phyloP scores from a whole-genome alignment of 2,113 vertebrate species.

The Chaetura pelagica region DNA sequence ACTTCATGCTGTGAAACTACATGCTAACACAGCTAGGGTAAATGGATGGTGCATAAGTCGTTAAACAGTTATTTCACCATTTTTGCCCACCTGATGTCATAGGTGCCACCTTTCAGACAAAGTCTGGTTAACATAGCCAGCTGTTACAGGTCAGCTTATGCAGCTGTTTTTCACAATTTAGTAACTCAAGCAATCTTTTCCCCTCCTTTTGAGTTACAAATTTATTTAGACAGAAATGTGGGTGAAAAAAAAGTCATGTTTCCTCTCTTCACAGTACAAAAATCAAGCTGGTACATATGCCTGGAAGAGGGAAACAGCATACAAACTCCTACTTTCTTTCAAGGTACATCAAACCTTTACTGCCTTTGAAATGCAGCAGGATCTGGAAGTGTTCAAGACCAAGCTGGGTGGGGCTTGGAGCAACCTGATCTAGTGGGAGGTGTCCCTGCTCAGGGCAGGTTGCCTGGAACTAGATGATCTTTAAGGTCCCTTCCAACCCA shows the following conservation, averaged over 20 bases:
- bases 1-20: not conserved
- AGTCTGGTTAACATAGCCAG: not conserved
- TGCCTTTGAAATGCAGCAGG: not conserved
- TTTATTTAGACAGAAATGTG: not conserved
- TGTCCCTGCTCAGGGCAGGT: too few relatives aligned
- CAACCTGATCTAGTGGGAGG: too few relatives aligned
- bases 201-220: not conserved
- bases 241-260: not conserved
- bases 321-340: not conserved
- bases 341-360: not conserved
- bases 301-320: not conserved
- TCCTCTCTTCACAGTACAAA: not conserved
- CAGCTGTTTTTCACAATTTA: not conserved
- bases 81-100: not conserved
- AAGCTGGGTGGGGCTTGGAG: too few relatives aligned
- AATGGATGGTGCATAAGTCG: rapidly evolving
- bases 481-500: too few relatives aligned
- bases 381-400: not conserved
- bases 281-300: not conserved
- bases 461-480: too few relatives aligned
- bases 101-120: not conserved
- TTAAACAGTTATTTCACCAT: not conserved
- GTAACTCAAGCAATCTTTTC: not conserved
- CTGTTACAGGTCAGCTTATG: not conserved
- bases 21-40: not conserved